These are phyloP conservation scores for Ephydatia muelleri DNA, from an alignment of 37 sponge, comb jelly and placozoan species.

Conservation along the genomic window DNA sequence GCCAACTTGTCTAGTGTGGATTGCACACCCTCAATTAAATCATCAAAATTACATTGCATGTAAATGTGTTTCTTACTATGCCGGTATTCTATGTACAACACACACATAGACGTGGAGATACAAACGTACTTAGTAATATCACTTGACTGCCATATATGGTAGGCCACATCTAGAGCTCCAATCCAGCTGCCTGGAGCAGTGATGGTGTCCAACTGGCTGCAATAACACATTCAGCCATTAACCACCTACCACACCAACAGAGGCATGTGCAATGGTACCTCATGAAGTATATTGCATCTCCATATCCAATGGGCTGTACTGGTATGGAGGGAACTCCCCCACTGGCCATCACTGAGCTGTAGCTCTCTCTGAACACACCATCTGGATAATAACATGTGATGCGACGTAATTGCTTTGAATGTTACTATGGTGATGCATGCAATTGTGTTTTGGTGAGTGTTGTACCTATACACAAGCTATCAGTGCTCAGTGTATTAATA, in stretches of 20 bases:
- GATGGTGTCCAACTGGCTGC: slow-evolving; percentile 22
- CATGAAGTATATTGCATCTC: slow-evolving; percentile 76
- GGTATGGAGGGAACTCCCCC: slow-evolving; percentile 70
- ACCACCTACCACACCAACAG: too few species aligned
- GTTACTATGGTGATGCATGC: too few species aligned
- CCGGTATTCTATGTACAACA: too few species aligned
- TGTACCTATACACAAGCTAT: too few species aligned
- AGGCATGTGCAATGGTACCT: slow-evolving; percentile 1
- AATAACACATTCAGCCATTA: neutral
- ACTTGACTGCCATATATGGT: slow-evolving; percentile 41
- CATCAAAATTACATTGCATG: too few species aligned
- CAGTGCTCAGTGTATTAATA: too few species aligned
- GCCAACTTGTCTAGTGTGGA: too few species aligned
- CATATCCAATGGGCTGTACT: slow-evolving; percentile 82
- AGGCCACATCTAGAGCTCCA: slow-evolving; percentile 42
- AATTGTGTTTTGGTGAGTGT: too few species aligned
- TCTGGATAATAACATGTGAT: slow-evolving; percentile 7
- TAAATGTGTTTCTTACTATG: too few species aligned
- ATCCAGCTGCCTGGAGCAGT: slow-evolving; percentile 59
- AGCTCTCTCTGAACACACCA: slow-evolving; percentile 55
- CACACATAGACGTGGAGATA: too few species aligned
- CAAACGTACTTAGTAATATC: slow-evolving; percentile 35
- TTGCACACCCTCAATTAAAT: too few species aligned
- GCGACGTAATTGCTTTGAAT: too few species aligned
- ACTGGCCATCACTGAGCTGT: slow-evolving; percentile 35